Evolutionary conservation across 2,113 vertebrate species (phyloP), one percentile per base, ranked within the genome.

Genomic region (Tachycineta bicolor): DNA sequence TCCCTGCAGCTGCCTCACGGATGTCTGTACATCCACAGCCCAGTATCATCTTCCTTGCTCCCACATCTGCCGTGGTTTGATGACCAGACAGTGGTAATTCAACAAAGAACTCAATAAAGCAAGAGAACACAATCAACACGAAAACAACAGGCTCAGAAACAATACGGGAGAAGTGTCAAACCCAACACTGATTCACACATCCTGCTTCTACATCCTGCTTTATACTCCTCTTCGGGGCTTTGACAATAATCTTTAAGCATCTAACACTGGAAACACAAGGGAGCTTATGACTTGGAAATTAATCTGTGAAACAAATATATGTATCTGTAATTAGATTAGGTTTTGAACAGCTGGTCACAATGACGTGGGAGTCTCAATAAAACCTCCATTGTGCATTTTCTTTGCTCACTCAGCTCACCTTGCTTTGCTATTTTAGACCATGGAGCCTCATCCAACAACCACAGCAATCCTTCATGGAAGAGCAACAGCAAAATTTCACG

Each of bases 41-140:
- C 41, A 47, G 4, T 1, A 20, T 2, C 8, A 24, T 5, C 24
- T 10, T 37, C 84, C 67, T 23, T 29, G 20, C 4, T 24, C 76
- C 52, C 10, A 39, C 33, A 31, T 7, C 58, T 71, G 25, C 39
- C 39, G 41, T 10, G 47, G 8, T 14, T 46, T 0, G 1, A 19
- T 1, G 11, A 58, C 37, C 69, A 22, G 22, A 70, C 15, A 18
- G 37, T 0, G 4, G 41, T 0, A 10, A 37, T 20, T 58, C 50
- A 34, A 63, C 4, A 9, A 46, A 52, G 24, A 89, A 65, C 22
- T 22, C 41, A 3, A 60, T 28, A 56, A 90, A 39, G 41, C 3
- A 1, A 0, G 37, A 37, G 25, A 59, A 73, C 24, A 21, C 3
- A 3, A 90, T 53, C 20, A 16, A 53, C 3, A 4, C 22, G 9